Evolutionary conservation across 2,888 invertebrate species (phyloP), one percentile per base, ranked within the genome.

Genomic region (Acrocyrtus sp.): DNA sequence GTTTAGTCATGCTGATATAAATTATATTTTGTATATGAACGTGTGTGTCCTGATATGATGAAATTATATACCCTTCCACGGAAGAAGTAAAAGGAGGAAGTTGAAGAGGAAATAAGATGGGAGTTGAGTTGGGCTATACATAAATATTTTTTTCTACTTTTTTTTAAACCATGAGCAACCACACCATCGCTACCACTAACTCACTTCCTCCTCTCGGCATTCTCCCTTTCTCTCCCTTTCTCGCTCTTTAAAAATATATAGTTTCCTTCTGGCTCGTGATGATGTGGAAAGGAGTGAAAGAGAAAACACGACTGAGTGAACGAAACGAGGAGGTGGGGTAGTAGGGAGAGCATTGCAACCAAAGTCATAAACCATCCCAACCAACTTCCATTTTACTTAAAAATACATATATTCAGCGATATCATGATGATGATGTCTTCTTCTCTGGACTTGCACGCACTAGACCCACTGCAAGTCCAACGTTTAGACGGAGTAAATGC

Each of bases 401-500:
- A 39, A 39, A 54, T 39, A 39, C 39, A 34, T 54, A 39, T 17
- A 41, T 41, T 34, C 34, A 34, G 12, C 34, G 12, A 34, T 34
- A 34, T 34, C 15, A 27, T 51, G 17, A 51, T 24, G 45, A 51
- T 51, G 51, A 51, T 51, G 51, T 51, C 51, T 51, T 51, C 24
- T 51, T 51, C 26, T 27, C 51, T 19, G 10, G n/a, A n/a, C n/a
- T n/a, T n/a, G n/a, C n/a, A 39, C 12, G 39, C 48, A 48, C 22
- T n/a, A n/a, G n/a, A n/a, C n/a, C n/a, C n/a, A n/a, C n/a, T n/a
- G n/a, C n/a, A n/a, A n/a, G n/a, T n/a, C 34, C 34, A 8, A 34
- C 34, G 12, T n/a, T 24, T 8, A 62, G 6, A 48, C 15, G 39
- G 29, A 65, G 53, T 24, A 61, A 58, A 67, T 58, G 58, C 67